Evolutionary conservation across 2,113 vertebrate genomes (phyloP).

Genomic region (Heterotilapia buettikoferi): DNA sequence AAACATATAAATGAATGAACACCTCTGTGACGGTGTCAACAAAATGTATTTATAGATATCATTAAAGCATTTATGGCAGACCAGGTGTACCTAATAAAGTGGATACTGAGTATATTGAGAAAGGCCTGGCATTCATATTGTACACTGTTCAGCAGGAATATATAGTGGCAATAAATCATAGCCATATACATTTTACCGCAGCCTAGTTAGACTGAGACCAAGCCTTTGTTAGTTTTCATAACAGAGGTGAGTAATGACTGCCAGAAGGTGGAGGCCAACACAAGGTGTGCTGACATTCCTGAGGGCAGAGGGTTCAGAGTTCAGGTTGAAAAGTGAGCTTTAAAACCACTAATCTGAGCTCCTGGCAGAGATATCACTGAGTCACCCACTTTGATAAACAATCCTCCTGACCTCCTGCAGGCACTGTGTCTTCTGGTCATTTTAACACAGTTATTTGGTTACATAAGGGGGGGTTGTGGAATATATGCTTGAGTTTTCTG

Average conservation of each 20-base stretch:
- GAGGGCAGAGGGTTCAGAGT: conserved; percentile 13
- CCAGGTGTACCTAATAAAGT: not conserved
- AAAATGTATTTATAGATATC: not conserved
- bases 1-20: not conserved
- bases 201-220: not conserved
- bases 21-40: not conserved
- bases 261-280: not conserved
- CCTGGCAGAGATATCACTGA: not conserved
- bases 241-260: not conserved
- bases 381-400: not conserved
- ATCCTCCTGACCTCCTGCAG: not conserved
- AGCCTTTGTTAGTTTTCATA: not conserved
- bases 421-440: not conserved
- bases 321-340: not conserved
- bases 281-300: conserved; percentile 27
- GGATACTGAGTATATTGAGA: not conserved
- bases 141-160: not conserved
- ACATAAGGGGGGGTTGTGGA: not conserved
- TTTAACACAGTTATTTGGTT: not conserved
- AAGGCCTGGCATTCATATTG: not conserved
- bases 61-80: not conserved
- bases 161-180: not conserved
- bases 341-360: not conserved
- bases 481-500: not conserved
- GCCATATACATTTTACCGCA: not conserved